Evolutionary conservation across 2,888 invertebrate species (phyloP), one percentile per base, ranked within the genome.

Genomic region (Conchocele bisecta): DNA sequence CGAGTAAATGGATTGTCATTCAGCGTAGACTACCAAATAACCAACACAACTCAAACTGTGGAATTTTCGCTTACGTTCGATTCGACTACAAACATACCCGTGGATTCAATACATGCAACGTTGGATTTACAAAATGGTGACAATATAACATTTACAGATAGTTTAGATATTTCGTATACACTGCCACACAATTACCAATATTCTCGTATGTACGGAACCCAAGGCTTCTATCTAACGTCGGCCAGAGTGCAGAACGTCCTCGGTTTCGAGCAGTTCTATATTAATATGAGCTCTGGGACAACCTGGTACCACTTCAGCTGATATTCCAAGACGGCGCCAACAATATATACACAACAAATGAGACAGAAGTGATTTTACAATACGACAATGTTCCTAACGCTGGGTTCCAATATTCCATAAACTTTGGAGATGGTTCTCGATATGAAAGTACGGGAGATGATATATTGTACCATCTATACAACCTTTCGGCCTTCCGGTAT

Each of bases 311-410:
- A 7, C 37, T 76, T 13, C 31, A 59, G 2, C 35, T 73, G n/a
- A 48, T 15, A 17, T 59, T 69, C 22, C 42, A 61, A 3, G 51
- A 63, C 44, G 65, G 58, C 9, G 48, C 35, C 11, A 53, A 37
- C 17, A 73, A 73, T n/a, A 11, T 33, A 6, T 76, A 70, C 58
- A 63, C 67, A 13, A 69, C 73, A n/a, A 73, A 76, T n/a, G n/a
- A n/a, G 20, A 66, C 72, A 44, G 59, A 50, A 3, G 60, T 69
- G 2, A 20, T 33, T 22, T 74, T 82, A n/a, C 50, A 66, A 24
- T 76, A 70, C 46, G 41, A 41, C 9, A 54, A 63, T 28, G 53
- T 54, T 11, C 63, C 72, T 5, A 56, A 69, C 29, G 63, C 42
- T 33, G 76, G 76, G 11, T 66, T 66, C 42, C 9, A 63, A 33